These are phyloP conservation scores for Drosophila sechellia DNA, from an alignment of 1,140 invertebrate species.

Conservation along the genomic window DNA sequence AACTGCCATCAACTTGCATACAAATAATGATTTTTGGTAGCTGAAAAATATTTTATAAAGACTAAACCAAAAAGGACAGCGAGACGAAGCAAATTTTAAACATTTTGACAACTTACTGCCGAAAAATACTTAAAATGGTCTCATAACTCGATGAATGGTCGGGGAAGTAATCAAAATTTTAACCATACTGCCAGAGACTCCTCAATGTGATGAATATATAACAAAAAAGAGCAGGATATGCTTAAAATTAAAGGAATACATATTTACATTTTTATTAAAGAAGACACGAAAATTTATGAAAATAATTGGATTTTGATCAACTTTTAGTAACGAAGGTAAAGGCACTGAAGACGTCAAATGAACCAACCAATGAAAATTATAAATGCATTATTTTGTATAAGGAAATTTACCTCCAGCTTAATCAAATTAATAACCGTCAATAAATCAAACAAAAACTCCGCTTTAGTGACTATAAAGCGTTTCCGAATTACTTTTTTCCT, in stretches of 20 bases:
- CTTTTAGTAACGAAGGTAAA: not conserved
- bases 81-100: slow-evolving; percentile 69
- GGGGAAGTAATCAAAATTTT: slow-evolving; percentile 66
- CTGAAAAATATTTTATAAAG: slow-evolving; percentile 43
- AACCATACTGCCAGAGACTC: no score
- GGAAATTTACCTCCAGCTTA: no score
- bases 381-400: no score
- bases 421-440: not conserved
- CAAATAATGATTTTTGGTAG: slow-evolving; percentile 52
- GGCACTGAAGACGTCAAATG: no score
- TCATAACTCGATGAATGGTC: slow-evolving; percentile 17
- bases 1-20: slow-evolving; percentile 33
- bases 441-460: not conserved
- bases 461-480: not conserved
- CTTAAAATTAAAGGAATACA: slow-evolving; percentile 38
- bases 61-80: slow-evolving; percentile 39
- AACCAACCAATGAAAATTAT: no score
- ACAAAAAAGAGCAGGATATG: not conserved
- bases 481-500: not conserved
- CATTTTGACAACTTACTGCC: slow-evolving; percentile 54
- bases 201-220: slow-evolving; percentile 1
- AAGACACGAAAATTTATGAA: slow-evolving; percentile 19
- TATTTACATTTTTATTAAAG: slow-evolving; percentile 20
- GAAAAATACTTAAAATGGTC: slow-evolving; percentile 7
- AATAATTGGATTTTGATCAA: no score